Percentiles rank a stretch among this genome's conserved stretches.
These are phyloP conservation scores for Phoebastria nigripes DNA, from an alignment of 2,797 vertebrate species.

Conservation along the genomic window DNA sequence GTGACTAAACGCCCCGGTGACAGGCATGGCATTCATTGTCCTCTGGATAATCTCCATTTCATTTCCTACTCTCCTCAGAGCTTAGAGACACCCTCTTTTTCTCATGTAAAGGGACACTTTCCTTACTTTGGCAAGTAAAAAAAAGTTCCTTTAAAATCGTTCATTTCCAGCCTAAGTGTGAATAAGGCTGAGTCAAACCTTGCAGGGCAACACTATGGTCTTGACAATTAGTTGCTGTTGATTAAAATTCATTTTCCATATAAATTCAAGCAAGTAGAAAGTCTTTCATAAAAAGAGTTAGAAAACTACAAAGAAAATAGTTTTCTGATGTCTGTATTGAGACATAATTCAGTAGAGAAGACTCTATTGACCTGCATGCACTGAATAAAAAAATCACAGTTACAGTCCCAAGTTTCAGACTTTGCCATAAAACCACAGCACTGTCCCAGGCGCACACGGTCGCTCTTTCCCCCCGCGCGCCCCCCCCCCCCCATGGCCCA, in stretches of 20 bases:
- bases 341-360: neutral
- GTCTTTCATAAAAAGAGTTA: neutral
- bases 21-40: neutral
- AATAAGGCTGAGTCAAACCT: neutral
- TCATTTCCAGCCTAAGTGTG: neutral
- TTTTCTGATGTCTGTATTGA: neutral
- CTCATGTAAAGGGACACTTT: neutral
- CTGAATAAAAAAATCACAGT: neutral
- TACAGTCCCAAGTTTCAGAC: neutral
- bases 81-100: too few species aligned
- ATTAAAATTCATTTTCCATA: neutral
- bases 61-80: neutral
- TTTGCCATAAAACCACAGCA: neutral
- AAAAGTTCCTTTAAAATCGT: neutral
- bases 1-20: neutral
- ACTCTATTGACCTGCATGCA: neutral
- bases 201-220: neutral
- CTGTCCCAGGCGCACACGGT: rapidly evolving
- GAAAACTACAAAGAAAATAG: neutral
- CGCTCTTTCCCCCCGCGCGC: too few species aligned
- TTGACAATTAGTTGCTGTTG: neutral
- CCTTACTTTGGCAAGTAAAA: neutral
- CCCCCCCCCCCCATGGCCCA: neutral
- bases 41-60: neutral
- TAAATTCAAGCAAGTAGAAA: neutral